Conservation (phyloP, 2,888 invertebrate genomes). For the Perizoma affinitatum region DNA sequence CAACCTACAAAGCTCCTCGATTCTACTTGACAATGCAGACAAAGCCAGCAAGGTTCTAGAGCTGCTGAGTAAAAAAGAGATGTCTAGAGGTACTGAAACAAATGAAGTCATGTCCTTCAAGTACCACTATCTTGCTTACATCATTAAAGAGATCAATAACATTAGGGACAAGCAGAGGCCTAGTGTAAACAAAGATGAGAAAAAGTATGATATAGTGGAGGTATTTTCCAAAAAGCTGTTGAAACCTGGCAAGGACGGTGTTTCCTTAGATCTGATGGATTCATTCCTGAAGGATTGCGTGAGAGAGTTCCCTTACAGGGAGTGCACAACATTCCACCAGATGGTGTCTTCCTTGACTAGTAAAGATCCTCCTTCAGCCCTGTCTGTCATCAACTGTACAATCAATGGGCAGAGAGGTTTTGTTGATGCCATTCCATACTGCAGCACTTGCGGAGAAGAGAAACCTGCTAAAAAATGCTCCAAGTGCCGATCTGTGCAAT, state of each 20-base stretch:
- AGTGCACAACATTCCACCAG: slow-evolving; percentile 95
- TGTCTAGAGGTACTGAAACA: slow-evolving; percentile 91
- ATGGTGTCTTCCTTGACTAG: slow-evolving; percentile 91
- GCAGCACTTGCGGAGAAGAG: slow-evolving; percentile 94
- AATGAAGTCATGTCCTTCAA: slow-evolving; percentile 97
- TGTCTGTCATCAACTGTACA: slow-evolving; percentile 89
- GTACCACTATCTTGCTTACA: slow-evolving; percentile 91
- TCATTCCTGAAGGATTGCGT: slow-evolving; percentile 93
- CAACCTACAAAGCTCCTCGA: slow-evolving; percentile 89
- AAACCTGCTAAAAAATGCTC: slow-evolving; percentile 96
- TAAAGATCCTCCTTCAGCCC: slow-evolving; percentile 88
- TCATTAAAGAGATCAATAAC: slow-evolving; percentile 89
- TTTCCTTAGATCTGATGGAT: slow-evolving; percentile 87
- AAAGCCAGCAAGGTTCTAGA: slow-evolving; percentile 92
- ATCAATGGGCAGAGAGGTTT: slow-evolving; percentile 95
- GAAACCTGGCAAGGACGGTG: slow-evolving; percentile 89
- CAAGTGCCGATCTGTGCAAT: slow-evolving; percentile 96
- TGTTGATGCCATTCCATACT: slow-evolving; percentile 86
- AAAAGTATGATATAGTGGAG: slow-evolving; percentile 88
- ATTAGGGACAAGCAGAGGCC: slow-evolving; percentile 87
- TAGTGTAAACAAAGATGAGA: slow-evolving; percentile 78
- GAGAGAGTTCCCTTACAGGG: slow-evolving; percentile 94
- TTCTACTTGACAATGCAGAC: slow-evolving; percentile 89
- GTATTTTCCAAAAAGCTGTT: slow-evolving; percentile 89
- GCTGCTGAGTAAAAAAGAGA: slow-evolving; percentile 93